Conservation (phyloP, 2,797 vertebrate genomes). For the Acanthopagrus latus region DNA sequence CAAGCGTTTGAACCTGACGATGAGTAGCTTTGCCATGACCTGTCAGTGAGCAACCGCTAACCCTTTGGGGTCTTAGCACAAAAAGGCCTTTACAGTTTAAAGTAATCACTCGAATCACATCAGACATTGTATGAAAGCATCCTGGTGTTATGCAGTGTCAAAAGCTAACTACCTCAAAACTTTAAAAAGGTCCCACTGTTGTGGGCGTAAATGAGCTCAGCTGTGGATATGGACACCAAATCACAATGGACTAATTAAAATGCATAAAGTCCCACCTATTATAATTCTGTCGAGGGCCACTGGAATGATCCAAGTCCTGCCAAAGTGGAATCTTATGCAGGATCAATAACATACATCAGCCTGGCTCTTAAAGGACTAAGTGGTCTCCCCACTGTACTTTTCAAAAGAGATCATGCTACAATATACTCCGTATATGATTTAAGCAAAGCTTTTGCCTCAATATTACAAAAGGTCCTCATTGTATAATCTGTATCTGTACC, state of each 20-base stretch:
- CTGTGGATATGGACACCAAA: conserved; percentile 15
- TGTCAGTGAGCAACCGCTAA: conserved; percentile 31
- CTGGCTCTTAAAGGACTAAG: conserved; percentile 17
- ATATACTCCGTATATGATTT: background rate
- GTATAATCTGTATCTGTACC: conserved; percentile 1
- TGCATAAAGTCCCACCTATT: conserved; percentile 33
- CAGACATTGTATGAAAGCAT: background rate
- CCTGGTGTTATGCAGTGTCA: background rate
- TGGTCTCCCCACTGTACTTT: conserved; percentile 22
- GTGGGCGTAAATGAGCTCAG: conserved; percentile 22
- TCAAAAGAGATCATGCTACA: conserved; percentile 7
- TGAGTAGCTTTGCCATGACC: conserved; percentile 29
- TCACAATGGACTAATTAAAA: conserved; percentile 44
- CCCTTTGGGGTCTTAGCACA: conserved; percentile 7
- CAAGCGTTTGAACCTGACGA: conserved; percentile 39
- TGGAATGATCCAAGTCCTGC: conserved; percentile 31
- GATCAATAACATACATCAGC: conserved; percentile 49
- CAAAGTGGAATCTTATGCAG: conserved; percentile 27
- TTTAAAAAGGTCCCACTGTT: background rate
- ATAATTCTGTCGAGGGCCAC: conserved; percentile 40
- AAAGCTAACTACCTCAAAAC: conserved; percentile 8
- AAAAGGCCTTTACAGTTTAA: conserved; percentile 22
- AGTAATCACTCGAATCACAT: conserved; percentile 14
- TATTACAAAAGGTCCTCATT: background rate
- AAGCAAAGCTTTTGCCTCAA: conserved; percentile 8